These are phyloP conservation scores for Drosophila tripunctata DNA, from an alignment of 2,888 invertebrate species.

Conservation along the genomic window DNA sequence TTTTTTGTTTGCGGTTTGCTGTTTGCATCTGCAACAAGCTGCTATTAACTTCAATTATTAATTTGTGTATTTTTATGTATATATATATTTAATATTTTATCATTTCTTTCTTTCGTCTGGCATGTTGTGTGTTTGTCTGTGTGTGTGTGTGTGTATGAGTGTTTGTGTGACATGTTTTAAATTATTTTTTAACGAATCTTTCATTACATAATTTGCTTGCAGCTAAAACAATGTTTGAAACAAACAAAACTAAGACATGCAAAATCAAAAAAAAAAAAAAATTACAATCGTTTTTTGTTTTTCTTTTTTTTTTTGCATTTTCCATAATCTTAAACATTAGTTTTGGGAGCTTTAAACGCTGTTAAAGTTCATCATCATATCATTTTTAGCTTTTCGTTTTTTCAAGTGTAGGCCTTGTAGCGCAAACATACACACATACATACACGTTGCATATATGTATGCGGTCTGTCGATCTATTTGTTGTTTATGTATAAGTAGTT, in stretches of 20 bases:
- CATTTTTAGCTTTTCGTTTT: conserved; percentile 33
- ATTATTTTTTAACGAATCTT: conserved; percentile 63
- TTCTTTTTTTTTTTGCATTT: conserved; percentile 1
- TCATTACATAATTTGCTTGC: conserved; percentile 75
- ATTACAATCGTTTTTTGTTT: conserved; percentile 43
- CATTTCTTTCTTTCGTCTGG: conserved; percentile 32
- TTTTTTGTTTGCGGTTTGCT: no score
- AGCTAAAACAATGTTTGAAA: conserved; percentile 77
- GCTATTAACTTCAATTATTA: conserved; percentile 33
- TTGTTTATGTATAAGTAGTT: conserved; percentile 22
- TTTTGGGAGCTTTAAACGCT: conserved; percentile 45
- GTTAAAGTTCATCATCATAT: conserved; percentile 52
- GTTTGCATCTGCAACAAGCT: conserved; percentile 47
- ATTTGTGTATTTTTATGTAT: not conserved
- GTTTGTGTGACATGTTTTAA: conserved; percentile 50
- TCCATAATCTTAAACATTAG: conserved; percentile 43
- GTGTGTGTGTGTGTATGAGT: conserved; percentile 18
- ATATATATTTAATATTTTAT: conserved; percentile 13
- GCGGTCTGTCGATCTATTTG: conserved; percentile 31
- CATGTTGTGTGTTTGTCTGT: conserved; percentile 34
- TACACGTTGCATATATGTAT: conserved; percentile 23
- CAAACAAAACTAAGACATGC: conserved; percentile 66
- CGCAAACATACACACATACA: conserved; percentile 32
- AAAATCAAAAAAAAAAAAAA: conserved; percentile 65
- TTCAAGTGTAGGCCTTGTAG: conserved; percentile 48